Percentiles rank a stretch among this genome's conserved stretches.
phyloP scores from a whole-genome alignment of 2,888 invertebrate genomes.

The Drosophila setosimentum region DNA sequence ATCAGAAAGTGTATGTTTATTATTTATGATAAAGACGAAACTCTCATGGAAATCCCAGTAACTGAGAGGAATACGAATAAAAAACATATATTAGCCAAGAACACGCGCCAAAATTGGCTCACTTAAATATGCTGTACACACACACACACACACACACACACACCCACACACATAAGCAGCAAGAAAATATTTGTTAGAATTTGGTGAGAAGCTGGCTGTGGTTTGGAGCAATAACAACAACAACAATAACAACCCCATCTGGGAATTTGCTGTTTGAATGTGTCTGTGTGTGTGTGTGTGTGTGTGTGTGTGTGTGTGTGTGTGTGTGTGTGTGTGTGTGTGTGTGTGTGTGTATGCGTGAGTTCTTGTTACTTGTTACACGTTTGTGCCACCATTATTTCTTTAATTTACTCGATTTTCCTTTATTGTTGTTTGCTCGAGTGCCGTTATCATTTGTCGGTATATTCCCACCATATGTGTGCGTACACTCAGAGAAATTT shows the following conservation, averaged over 20 bases:
- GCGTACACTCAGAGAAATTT: not conserved
- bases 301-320: constrained; percentile 9
- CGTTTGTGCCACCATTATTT: constrained; percentile 69
- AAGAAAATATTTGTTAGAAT: constrained; percentile 54
- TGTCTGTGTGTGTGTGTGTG: not conserved
- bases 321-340: not conserved
- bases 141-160: constrained; percentile 30
- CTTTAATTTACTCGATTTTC: constrained; percentile 79
- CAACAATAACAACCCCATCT: constrained; percentile 7
- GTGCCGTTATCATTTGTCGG: constrained; percentile 79
- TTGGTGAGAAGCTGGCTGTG: constrained; percentile 26
- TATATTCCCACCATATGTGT: constrained; percentile 70
- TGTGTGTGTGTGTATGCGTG: constrained; percentile 25
- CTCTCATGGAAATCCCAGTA: constrained; percentile 28
- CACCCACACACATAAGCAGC: constrained; percentile 8
- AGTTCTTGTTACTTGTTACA: constrained; percentile 65
- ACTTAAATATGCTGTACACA: constrained; percentile 65
- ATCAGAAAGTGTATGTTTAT: constrained; percentile 27
- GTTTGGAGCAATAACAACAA: constrained; percentile 23
- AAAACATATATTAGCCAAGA: constrained; percentile 41
- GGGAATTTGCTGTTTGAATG: constrained; percentile 14
- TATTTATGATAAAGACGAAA: constrained; percentile 34
- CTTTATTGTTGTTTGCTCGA: constrained; percentile 80
- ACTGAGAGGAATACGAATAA: constrained; percentile 13
- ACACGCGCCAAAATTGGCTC: constrained; percentile 62